Conservation (phyloP, 2,888 invertebrate species). For the Augiades crinisus region DNA sequence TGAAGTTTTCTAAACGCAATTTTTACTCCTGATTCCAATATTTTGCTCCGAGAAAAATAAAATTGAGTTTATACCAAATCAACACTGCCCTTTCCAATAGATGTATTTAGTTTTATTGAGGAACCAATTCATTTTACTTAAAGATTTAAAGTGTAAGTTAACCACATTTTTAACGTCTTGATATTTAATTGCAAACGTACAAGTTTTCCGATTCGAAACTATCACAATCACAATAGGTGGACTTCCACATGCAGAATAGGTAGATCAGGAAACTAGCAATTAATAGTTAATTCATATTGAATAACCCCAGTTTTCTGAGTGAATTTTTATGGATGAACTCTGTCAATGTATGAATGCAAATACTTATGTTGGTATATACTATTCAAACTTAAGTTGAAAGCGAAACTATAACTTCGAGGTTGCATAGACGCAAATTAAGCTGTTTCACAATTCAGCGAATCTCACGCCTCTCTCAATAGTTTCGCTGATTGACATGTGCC, state of each 20-base stretch:
- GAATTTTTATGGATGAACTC: too few relatives aligned
- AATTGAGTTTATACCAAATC: neutral
- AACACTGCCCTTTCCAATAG: neutral
- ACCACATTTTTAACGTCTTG: too few relatives aligned
- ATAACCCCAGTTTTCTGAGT: too few relatives aligned
- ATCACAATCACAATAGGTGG: too few relatives aligned
- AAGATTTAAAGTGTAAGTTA: neutral
- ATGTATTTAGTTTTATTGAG: neutral
- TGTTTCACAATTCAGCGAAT: neutral
- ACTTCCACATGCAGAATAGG: too few relatives aligned
- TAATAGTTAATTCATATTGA: too few relatives aligned
- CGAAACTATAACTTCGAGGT: neutral
- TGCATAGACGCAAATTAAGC: neutral
- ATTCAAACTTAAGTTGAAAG: too few relatives aligned
- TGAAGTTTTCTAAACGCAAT: neutral
- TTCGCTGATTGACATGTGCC: neutral
- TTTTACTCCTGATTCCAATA: neutral
- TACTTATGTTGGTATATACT: too few relatives aligned
- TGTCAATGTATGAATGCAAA: too few relatives aligned
- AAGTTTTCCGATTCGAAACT: too few relatives aligned
- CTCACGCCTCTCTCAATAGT: neutral
- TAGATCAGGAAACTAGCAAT: too few relatives aligned
- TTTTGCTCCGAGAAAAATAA: neutral
- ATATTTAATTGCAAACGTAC: too few relatives aligned
- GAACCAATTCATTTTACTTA: neutral